A percentile compares a stretch with the other conserved stretches of the same genome.
phyloP scores from a whole-genome alignment of 2,888 invertebrate genomes.

The Drosophila pseudotalamancana region DNA sequence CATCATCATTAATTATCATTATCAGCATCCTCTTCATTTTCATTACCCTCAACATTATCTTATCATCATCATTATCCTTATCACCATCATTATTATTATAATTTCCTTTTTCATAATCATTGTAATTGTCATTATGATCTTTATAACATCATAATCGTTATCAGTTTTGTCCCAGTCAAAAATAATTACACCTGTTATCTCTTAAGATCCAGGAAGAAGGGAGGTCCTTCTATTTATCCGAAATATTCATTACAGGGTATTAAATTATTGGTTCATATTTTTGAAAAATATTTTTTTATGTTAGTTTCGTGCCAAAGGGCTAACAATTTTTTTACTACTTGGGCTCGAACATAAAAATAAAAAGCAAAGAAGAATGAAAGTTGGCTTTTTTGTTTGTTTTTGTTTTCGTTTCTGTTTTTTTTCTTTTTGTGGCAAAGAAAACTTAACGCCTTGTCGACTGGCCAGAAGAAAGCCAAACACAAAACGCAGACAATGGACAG shows the following conservation, averaged over 20 bases:
- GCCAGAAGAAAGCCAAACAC: slow-evolving; percentile 48
- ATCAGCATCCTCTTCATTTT: neutral
- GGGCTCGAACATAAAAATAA: neutral
- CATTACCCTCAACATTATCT: neutral
- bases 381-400: neutral
- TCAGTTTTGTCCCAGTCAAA: too few species aligned
- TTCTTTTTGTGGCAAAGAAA: slow-evolving; percentile 5
- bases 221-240: too few species aligned
- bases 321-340: neutral
- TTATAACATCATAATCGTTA: too few species aligned
- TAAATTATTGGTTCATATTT: too few species aligned
- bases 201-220: too few species aligned
- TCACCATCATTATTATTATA: neutral
- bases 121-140: too few species aligned
- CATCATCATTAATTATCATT: neutral
- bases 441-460: slow-evolving; percentile 38
- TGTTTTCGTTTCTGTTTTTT: neutral
- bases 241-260: slow-evolving; percentile 5
- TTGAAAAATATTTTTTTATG: too few species aligned
- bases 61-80: neutral
- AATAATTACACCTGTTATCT: too few species aligned
- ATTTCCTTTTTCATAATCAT: neutral
- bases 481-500: slow-evolving; percentile 28
- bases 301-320: slow-evolving; percentile 9
- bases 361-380: slow-evolving; percentile 1